These are phyloP conservation scores for Neodiprion fabricii DNA, from an alignment of 1,140 invertebrate species.

Conservation along the genomic window DNA sequence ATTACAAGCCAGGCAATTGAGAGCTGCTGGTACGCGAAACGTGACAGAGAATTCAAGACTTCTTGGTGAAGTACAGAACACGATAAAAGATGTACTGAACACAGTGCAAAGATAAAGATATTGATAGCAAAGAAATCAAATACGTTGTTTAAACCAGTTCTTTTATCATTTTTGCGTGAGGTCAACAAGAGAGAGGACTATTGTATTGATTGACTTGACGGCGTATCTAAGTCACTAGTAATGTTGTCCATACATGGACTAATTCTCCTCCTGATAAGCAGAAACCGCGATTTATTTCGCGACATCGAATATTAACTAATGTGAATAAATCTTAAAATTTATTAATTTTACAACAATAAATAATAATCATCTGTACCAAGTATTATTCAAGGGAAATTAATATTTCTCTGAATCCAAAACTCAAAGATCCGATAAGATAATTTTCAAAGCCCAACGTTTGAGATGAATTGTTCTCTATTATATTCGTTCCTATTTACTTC, in stretches of 20 bases:
- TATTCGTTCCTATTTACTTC: constrained; percentile 1
- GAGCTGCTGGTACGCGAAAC: constrained; percentile 75
- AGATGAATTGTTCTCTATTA: constrained; percentile 3
- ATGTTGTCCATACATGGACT: constrained; percentile 23
- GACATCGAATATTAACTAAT: constrained; percentile 15
- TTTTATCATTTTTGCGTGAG: constrained; percentile 12
- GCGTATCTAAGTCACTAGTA: constrained; percentile 49
- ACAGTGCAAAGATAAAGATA: constrained; percentile 76
- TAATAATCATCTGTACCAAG: constrained; percentile 12
- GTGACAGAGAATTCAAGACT: constrained; percentile 72
- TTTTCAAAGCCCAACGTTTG: not conserved
- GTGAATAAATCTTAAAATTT: constrained; percentile 18
- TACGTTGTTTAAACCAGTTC: constrained; percentile 22
- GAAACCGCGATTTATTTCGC: constrained; percentile 5
- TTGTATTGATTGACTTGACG: constrained; percentile 5
- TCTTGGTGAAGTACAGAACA: constrained; percentile 78
- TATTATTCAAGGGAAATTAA: constrained; percentile 9
- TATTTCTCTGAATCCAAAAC: not conserved
- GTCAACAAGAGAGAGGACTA: constrained; percentile 5
- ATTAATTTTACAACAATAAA: constrained; percentile 9
- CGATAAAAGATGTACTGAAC: constrained; percentile 82
- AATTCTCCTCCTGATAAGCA: constrained; percentile 9
- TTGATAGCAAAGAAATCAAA: constrained; percentile 29
- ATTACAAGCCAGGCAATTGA: constrained; percentile 76
- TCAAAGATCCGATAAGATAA: not conserved